A percentile compares a stretch with the other conserved stretches of the same genome.
Conservation (phyloP, 2,888 invertebrate genomes). For the Ormyrus nitidulus region DNA sequence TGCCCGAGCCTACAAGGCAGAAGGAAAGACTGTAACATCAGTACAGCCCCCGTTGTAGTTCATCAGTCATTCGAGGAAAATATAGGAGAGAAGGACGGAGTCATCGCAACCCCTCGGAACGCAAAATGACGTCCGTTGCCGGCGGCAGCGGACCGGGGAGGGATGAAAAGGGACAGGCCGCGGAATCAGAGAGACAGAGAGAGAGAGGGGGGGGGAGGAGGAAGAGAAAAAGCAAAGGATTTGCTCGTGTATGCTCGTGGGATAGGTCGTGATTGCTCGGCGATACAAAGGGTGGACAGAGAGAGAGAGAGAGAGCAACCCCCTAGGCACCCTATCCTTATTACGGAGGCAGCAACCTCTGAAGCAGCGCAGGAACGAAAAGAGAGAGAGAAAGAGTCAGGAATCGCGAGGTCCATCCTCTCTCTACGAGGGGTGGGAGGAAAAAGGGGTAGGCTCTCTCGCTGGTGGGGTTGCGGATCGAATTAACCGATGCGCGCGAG, state of each 20-base stretch:
- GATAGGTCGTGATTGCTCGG: slow-evolving; percentile 75
- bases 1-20: slow-evolving; percentile 60
- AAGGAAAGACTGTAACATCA: slow-evolving; percentile 65
- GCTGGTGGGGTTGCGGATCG: slow-evolving; percentile 15
- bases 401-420: slow-evolving; percentile 37
- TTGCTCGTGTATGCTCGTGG: slow-evolving; percentile 64
- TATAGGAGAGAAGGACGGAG: slow-evolving; percentile 58
- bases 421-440: not conserved
- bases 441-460: not conserved
- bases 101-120: slow-evolving; percentile 71
- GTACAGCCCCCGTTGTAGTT: slow-evolving; percentile 70
- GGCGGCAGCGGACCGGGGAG: slow-evolving; percentile 41
- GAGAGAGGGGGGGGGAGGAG: slow-evolving; percentile 26
- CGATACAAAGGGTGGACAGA: slow-evolving; percentile 75
- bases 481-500: slow-evolving; percentile 34
- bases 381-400: not conserved
- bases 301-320: slow-evolving; percentile 56
- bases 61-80: slow-evolving; percentile 74
- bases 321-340: slow-evolving; percentile 69
- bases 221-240: slow-evolving; percentile 55
- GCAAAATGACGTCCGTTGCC: slow-evolving; percentile 70
- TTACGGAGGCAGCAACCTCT: slow-evolving; percentile 56
- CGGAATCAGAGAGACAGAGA: slow-evolving; percentile 59
- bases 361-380: slow-evolving; percentile 23
- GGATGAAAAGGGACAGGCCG: slow-evolving; percentile 57